Base-by-base conservation (phyloP, 2,888 invertebrate species). In the Drosophila mimica region DNA sequence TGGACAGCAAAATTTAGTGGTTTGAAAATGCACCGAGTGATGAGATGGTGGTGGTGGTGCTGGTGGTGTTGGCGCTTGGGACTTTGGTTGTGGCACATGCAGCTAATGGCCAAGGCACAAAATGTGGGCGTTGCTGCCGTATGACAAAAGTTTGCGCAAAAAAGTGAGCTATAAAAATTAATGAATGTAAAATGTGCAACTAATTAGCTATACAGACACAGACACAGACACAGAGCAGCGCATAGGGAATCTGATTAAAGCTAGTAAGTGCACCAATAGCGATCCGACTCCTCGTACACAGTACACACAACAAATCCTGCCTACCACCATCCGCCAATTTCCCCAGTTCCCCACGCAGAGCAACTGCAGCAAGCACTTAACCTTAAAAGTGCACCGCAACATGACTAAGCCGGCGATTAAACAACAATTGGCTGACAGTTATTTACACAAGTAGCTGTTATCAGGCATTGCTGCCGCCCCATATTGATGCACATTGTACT, bases 401-500 rank as follows among this genome's bases (percentile, higher is more conserved):
- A 74, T 68, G 74, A 77, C 79, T 89, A 89, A 88, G 89, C 88
- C 78, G 89, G 76, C 90, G 88, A 88, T 88, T 88, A 83, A 89
- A 89, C 88, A 88, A 88, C 88, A 88, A 88, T 88, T 88, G 90
- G 88, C 88, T 88, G 88, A 88, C 88, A 83, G 86, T 89, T 89
- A 88, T 88, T 89, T 88, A 89, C 89, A 86, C 87, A 89, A 88
- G 88, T 85, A 80, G 74, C 85, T 84, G 86, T 63, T 60, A 73
- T 66, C 66, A 38, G 56, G 36, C 38, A 56, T 30, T 64, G 61
- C 63, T 57, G 43, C 61, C 43, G 59, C 58, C 51, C 33, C 57
- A 71, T 70, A 75, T 75, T 70, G 75, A 75, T 70, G 70, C 70
- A 57, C 65, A 48, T 56, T 38, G 51, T 54, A 51, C 69, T 63